Base-by-base conservation (phyloP, 2,888 invertebrate species). In the Nymphalis c-album region DNA sequence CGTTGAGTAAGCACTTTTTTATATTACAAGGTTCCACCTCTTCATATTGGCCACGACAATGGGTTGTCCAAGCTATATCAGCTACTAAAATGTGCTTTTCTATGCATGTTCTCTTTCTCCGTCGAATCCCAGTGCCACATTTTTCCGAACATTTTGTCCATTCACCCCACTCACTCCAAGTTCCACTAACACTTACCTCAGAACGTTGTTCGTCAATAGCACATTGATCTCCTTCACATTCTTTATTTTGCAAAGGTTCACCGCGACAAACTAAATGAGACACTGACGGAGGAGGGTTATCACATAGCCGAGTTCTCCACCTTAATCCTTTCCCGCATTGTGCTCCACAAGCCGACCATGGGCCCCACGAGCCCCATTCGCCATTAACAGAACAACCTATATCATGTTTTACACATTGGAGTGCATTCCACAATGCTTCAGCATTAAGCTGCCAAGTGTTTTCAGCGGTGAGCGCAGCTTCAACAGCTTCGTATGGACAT, bases 361-460 rank as follows among this genome's bases (percentile, higher is more conserved):
- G 72, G 18, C 87, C 84, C 91, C 91, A 91, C 13, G 80, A 67
- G 1, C 91, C 85, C 91, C 91, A 91, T 74, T 86, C 88, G 6
- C 91, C 91, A 2, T 77, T 67, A 58, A 93, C 85, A 62, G 90
- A 88, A 75, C 93, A 93, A 1, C 93, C 93, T 57, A 91, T 76
- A 75, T 91, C 89, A 72, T 88, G 87, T 73, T 92, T 93, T 7
- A 93, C 89, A 71, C 93, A 93, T 68, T 86, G 90, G 40, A 93
- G 78, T 0, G 93, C 81, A 75, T 92, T 93, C 93, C 93, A 93
- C 47, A 90, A 67, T 0, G 80, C 74, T 77, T 90, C 92, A 6
- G 90, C 71, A 69, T 80, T 82, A 16, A 90, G 73, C 75, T 89
- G 90, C 93, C 87, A 93, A 17, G 84, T 88, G 71, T 86, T 90